Evolutionary conservation across 2,113 vertebrate species (phyloP).

Genomic region (Muntiacus reevesi): DNA sequence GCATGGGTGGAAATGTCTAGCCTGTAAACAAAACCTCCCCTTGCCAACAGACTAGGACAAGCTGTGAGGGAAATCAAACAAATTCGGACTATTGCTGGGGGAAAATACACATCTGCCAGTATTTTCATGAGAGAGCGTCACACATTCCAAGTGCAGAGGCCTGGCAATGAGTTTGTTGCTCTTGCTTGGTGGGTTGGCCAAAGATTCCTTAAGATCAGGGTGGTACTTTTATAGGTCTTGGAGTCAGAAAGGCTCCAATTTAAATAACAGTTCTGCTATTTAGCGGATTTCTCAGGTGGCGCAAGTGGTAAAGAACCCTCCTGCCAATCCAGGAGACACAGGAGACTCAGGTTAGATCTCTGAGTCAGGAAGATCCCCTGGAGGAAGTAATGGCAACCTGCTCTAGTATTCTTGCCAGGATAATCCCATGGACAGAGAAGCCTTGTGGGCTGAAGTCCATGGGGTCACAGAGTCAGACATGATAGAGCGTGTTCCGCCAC

Average conservation of each 20-base stretch:
- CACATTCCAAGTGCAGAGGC: neutral
- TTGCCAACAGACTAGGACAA: neutral
- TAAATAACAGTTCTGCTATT: neutral
- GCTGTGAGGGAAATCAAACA: neutral
- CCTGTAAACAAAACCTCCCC: neutral
- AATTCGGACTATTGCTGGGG: neutral
- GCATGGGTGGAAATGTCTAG: neutral
- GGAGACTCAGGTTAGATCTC: neutral
- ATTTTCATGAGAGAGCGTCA: neutral
- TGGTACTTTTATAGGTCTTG: neutral
- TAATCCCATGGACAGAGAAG: neutral
- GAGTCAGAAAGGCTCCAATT: neutral
- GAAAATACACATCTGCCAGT: neutral
- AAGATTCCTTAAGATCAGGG: neutral
- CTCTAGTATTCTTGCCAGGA: neutral
- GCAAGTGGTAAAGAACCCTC: neutral
- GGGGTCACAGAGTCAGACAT: neutral
- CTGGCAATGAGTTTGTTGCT: neutral
- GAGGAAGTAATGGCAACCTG: neutral
- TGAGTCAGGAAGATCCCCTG: neutral
- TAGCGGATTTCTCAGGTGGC: neutral
- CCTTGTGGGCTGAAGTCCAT: neutral
- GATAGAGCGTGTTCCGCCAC: neutral
- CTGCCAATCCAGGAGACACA: neutral
- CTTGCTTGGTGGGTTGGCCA: neutral